A percentile compares a stretch with the other conserved stretches of the same genome.
phyloP scores from a whole-genome alignment of 2,113 vertebrate species.

The Paedocypris sp. region DNA sequence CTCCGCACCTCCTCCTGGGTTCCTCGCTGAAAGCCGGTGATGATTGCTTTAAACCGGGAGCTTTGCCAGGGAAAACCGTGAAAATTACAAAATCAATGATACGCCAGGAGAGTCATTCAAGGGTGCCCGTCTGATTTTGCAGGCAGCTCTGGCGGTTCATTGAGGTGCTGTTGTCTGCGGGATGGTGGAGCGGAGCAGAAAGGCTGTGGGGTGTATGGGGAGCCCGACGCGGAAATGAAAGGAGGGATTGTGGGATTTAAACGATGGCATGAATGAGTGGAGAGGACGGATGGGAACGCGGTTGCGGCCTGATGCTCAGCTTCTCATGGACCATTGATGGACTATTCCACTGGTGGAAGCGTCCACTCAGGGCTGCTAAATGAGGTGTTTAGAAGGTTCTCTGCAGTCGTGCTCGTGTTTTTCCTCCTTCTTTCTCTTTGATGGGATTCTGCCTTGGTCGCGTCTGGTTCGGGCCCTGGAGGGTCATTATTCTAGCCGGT shows the following conservation, averaged over 20 bases:
- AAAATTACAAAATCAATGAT: constrained; percentile 21
- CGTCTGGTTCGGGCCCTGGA: constrained; percentile 2
- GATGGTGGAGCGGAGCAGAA: too few relatives aligned
- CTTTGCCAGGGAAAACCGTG: constrained; percentile 6
- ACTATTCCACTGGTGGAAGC: too few relatives aligned
- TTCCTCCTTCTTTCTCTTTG: not conserved
- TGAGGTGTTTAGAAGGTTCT: not conserved
- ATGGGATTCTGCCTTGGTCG: not conserved
- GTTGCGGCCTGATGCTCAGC: not conserved
- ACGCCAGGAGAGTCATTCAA: constrained; percentile 2
- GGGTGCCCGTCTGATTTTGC: constrained; percentile 7
- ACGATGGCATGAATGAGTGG: constrained; percentile 1
- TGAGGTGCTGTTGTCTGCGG: constrained; percentile 16
- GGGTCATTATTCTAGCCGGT: constrained; percentile 15
- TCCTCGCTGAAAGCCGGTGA: not conserved
- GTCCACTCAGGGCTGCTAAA: constrained; percentile 8
- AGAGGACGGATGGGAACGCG: not conserved
- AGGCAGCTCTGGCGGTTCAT: not conserved
- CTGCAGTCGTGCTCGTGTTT: not conserved
- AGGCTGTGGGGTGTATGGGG: constrained; percentile 1
- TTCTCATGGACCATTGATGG: not conserved
- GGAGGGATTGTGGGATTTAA: not conserved
- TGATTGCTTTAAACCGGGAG: constrained; percentile 23
- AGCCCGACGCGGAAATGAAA: not conserved
- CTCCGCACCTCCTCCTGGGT: not conserved